Base-by-base conservation (phyloP, 2,888 invertebrate genomes). In the Stenodera caucasica region DNA sequence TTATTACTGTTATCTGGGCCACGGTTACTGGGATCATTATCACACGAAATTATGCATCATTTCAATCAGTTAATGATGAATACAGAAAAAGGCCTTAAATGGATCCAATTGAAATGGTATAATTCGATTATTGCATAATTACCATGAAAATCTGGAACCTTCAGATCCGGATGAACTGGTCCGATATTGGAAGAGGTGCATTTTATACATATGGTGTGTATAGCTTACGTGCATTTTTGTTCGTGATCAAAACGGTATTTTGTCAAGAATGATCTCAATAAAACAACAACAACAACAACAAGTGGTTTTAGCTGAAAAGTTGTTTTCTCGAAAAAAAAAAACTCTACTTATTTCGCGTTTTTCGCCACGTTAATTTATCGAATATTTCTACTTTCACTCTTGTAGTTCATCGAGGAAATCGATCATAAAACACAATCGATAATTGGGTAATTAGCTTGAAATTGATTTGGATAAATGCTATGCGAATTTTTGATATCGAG, bases 31-130 rank as follows among this genome's bases (percentile, higher is more conserved):
- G 33, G 37, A 29, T 26, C 37, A 60, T 49, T 60, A 57, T 53
- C 56, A 52, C 52, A 57, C 56, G 53, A 57, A 40, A 60, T 60
- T 26, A 53, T 29, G 32, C 37, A 61, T 61, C 60, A 60, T 50
- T 60, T 60, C 33, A 23, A 5, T 4, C 14, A 21, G 11, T 23
- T 26, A 5, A 26, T 26, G 26, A 26, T 26, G 5, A 26, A 26
- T 4, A 26, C 26, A 26, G 5, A 26, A 26, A 2, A 26, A 26
- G 26, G 5, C 26, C 1, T 4, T 4, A 37, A 37, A 15, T 37
- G 8, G 15, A 37, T 8, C 14, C 7, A n/a, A 14, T 15, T 2
- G 14, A 23, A 15, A 15, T 32, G 15, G 51, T n/a, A n/a, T 15
- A 14, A 30, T 51, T 51, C n/a, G 33, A 21, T 15, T 14, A 35